Base-by-base conservation (phyloP, 2,888 invertebrate species). In the Calameuta idolon region DNA sequence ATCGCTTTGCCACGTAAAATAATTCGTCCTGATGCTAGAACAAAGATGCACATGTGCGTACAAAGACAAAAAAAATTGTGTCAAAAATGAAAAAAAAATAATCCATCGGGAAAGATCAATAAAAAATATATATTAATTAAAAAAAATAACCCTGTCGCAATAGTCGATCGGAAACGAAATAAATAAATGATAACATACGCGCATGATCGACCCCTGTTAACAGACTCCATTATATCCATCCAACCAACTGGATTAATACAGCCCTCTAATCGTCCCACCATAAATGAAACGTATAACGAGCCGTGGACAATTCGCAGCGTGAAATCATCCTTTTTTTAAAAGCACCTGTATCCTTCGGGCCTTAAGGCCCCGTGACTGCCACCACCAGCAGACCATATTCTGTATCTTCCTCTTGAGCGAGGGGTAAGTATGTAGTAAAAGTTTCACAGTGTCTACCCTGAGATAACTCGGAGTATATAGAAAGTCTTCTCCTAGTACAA, bases 301-400 rank as follows among this genome's bases (percentile, higher is more conserved):
- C 85, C 87, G 86, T 86, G 87, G 84, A 87, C 86, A 87, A 89
- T 89, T 88, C 89, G 87, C 89, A 88, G 88, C 89, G 87, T 88
- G 87, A 89, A 89, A 89, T 89, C 87, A 83, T 85, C 84, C 86
- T 86, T 86, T 88, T 88, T 86, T 84, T 81, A 83, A 71, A 33
- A 34, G 33, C 71, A 71, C 71, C 71, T 71, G 33, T 34, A 31
- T 71, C 33, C 71, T 34, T 23, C 71, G 71, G 55, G 55, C 55
- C 23, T 55, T 55, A 55, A 23, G 23, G 55, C 55, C 55, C 23
- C 55, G 9, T 55, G 55, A 23, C 55, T 23, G 9, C 55, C 55
- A 55, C 55, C 55, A 55, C 23, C 9, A 23, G 55, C 15, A 9
- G 23, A 23, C 55, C 9, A 15, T 23, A 55, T 23, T 23, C 9